Percentiles rank a stretch among this genome's conserved stretches.
phyloP scores from a whole-genome alignment of 2,888 invertebrate species.

The Listrodromus nycthemerus region DNA sequence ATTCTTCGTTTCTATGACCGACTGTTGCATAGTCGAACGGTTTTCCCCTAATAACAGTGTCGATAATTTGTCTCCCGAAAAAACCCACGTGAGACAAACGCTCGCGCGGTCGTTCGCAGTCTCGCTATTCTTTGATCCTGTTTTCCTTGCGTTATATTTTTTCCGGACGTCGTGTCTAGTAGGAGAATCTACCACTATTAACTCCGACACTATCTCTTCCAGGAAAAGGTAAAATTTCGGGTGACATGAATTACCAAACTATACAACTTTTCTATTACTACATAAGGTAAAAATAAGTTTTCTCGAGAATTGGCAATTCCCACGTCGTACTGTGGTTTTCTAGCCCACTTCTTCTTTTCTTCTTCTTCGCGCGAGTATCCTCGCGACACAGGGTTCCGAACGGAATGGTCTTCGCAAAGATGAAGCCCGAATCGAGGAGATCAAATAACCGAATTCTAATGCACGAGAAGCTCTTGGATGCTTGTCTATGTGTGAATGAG shows the following conservation, averaged over 20 bases:
- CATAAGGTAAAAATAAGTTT: conserved; percentile 11
- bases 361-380: conserved; percentile 5
- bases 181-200: not conserved
- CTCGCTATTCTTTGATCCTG: not conserved
- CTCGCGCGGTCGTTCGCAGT: conserved; percentile 5
- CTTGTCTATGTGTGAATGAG: conserved; percentile 70
- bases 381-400: conserved; percentile 27
- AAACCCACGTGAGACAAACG: not conserved
- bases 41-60: not conserved
- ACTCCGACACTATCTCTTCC: not conserved
- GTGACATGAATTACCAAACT: conserved; percentile 31
- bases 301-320: conserved; percentile 35
- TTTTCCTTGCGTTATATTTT: conserved; percentile 7
- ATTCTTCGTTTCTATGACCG: too few relatives aligned
- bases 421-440: conserved; percentile 27
- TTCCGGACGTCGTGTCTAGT: conserved; percentile 33
- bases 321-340: conserved; percentile 34
- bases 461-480: conserved; percentile 73
- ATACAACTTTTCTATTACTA: too few relatives aligned
- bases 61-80: conserved; percentile 11
- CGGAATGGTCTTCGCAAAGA: conserved; percentile 3
- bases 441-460: conserved; percentile 43
- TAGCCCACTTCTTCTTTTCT: conserved; percentile 33
- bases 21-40: too few relatives aligned
- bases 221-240: conserved; percentile 6